Base-by-base conservation (phyloP, 2,113 vertebrate genomes). In the Irena cyanogastra region DNA sequence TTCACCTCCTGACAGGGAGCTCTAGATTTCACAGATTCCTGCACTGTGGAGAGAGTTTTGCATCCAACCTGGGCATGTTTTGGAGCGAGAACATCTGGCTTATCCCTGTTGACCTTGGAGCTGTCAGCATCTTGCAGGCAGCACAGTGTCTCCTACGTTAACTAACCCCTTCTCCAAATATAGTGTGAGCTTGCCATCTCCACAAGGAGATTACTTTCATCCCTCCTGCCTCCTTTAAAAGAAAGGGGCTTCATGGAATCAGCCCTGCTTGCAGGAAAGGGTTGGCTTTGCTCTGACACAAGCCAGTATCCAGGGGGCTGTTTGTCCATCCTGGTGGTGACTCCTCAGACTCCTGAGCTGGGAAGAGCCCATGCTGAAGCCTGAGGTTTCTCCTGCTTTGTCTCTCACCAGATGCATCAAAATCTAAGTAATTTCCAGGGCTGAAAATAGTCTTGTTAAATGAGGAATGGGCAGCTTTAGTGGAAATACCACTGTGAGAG, bases 51-150 rank as follows among this genome's bases (percentile, higher is more conserved):
- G 65, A 90, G 77, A 94, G 74, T 94, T 95, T 96, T 77, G 77
- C 54, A 45, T 83, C 89, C 95, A 81, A 69, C 52, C 85, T 95
- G 92, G 95, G 91, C 95, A 89, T 93, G 90, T 84, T 92, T 82
- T 97, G 95, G 96, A 97, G 93, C 3, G 10, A 89, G 81, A 91
- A 31, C 93, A 93, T 93, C 91, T 94, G 96, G 95, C 96, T 33
- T 92, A 33, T 82, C 94, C 90, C 92, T 96, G 39, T 87, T 96
- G 93, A 91, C 93, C 89, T 97, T 97, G 95, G 94, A 97, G 75
- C 68, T 26, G 28, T 65, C 65, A n/a, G 41, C 78, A 84, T 61
- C 91, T 64, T 90, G 74, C 83, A 82, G 66, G 86, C 53, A 64
- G 53, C 9, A 5, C 66, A 50, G 53, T 2, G 2, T 87, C 78